Evolutionary conservation across 2,113 vertebrate species (phyloP).

Genomic region (Murina feae): DNA sequence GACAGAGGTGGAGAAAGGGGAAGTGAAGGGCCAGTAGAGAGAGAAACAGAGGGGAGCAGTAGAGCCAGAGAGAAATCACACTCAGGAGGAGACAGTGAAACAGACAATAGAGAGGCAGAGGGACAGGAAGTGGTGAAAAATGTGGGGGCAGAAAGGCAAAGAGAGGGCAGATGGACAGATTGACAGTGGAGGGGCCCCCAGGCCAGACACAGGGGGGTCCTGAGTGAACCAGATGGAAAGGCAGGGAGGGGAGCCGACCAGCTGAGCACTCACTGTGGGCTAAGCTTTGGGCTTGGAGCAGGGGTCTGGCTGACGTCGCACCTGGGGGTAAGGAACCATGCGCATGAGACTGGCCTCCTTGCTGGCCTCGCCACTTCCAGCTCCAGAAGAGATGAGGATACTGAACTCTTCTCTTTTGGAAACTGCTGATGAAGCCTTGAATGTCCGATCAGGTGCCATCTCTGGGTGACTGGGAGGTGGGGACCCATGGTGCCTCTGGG

Average conservation of each 20-base stretch:
- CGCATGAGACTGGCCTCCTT: neutral
- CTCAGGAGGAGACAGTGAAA: neutral
- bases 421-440: neutral
- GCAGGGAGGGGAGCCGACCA: neutral
- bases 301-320: neutral
- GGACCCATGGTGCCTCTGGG: neutral
- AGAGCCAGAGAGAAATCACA: neutral
- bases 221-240: neutral
- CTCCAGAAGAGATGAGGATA: neutral
- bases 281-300: neutral
- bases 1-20: too few relatives aligned
- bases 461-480: neutral
- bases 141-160: neutral
- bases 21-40: neutral
- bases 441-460: neutral
- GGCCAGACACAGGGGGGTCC: neutral
- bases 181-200: neutral
- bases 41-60: neutral
- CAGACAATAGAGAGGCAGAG: neutral
- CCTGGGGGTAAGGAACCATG: neutral
- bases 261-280: fast-evolving
- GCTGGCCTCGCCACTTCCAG: neutral
- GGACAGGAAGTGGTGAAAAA: neutral
- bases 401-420: neutral
- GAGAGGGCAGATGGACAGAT: neutral